A percentile compares a stretch with the other conserved stretches of the same genome.
Evolutionary conservation across 2,888 invertebrate genomes (phyloP).

Genomic region (Tetrapedia diversipes): DNA sequence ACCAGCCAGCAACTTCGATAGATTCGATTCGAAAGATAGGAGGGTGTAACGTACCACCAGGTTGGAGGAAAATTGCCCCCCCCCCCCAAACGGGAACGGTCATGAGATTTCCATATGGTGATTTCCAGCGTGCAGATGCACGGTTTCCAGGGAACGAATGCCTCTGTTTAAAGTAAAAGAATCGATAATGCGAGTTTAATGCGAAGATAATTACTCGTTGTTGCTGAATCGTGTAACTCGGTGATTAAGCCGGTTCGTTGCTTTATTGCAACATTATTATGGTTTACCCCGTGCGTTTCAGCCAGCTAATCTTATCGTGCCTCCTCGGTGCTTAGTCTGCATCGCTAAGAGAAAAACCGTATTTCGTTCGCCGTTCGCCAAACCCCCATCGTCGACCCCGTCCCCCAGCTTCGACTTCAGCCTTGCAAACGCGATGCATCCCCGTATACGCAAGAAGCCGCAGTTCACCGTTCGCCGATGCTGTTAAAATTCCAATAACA

Average conservation of each 20-base stretch:
- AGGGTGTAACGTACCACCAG: constrained; percentile 1
- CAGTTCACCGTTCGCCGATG: constrained; percentile 39
- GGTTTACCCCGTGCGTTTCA: too few species aligned
- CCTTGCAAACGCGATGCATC: neutral
- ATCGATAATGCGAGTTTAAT: neutral
- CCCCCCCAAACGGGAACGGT: too few species aligned
- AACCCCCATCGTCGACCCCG: neutral
- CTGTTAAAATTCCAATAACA: constrained; percentile 71
- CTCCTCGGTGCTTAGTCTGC: too few species aligned
- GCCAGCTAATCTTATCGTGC: too few species aligned
- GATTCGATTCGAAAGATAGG: constrained; percentile 28
- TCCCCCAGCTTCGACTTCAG: neutral
- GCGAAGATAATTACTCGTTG: neutral
- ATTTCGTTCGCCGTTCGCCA: too few species aligned
- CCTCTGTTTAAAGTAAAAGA: neutral
- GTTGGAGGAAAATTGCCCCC: constrained; percentile 6
- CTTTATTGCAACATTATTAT: too few species aligned
- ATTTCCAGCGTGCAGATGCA: neutral
- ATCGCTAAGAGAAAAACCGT: too few species aligned
- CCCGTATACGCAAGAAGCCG: neutral
- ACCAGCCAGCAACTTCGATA: constrained; percentile 5
- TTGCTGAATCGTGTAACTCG: neutral
- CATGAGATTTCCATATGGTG: constrained; percentile 5
- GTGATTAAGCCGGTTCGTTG: too few species aligned
- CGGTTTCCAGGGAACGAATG: neutral